Evolutionary conservation across 1,140 invertebrate genomes (phyloP).

Genomic region (Trachymyrmex septentrionalis): DNA sequence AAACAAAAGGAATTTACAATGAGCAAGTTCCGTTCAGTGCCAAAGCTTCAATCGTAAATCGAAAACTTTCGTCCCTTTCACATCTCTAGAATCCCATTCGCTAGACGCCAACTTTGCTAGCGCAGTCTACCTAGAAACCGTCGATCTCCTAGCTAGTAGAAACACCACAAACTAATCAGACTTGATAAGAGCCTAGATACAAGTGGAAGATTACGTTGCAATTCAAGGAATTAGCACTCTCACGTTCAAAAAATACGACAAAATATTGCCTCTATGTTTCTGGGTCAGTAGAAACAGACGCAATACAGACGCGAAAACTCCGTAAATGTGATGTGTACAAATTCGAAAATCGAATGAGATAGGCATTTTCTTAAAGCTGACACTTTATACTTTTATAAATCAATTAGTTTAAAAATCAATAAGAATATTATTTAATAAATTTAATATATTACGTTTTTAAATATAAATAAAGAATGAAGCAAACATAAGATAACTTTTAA

Average conservation of each 20-base stretch:
- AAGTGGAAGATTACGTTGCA: constrained; percentile 31
- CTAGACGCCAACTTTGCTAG: constrained; percentile 29
- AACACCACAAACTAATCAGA: constrained; percentile 46
- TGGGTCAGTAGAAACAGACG: background rate
- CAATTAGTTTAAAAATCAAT: background rate
- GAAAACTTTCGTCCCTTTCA: constrained; percentile 52
- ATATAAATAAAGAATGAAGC: background rate
- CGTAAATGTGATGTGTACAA: background rate
- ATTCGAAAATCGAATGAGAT: background rate
- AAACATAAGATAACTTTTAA: background rate
- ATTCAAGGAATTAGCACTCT: constrained; percentile 30
- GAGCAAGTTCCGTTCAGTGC: constrained; percentile 46
- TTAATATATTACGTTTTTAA: background rate
- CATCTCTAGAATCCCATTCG: constrained; percentile 4
- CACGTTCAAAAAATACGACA: background rate
- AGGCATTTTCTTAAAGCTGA: background rate
- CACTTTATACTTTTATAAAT: background rate
- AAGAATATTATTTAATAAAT: background rate
- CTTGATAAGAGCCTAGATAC: constrained; percentile 9
- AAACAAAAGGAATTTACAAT: constrained; percentile 63
- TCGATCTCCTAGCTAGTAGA: constrained; percentile 31
- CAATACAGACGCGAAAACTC: background rate
- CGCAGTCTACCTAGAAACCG: background rate
- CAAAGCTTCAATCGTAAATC: constrained; percentile 61
- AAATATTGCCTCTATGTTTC: background rate